Evolutionary conservation across 2,797 vertebrate genomes (phyloP), one percentile per base, ranked within the genome.

Genomic region (Thripadectes ignobilis): DNA sequence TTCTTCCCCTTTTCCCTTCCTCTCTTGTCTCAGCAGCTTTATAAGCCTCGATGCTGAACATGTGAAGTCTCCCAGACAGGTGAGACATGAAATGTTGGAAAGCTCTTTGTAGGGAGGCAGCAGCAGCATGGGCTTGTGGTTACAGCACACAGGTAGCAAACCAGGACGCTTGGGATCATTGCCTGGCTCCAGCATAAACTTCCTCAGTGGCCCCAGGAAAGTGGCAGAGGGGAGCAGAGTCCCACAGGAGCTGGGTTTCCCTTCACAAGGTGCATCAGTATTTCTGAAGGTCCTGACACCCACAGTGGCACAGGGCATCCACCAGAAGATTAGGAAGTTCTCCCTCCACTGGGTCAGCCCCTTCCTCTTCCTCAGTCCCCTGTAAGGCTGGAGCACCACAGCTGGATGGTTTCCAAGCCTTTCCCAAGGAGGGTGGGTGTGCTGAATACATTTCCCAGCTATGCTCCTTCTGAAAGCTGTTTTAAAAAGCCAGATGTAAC

Each of bases 21-120:
- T 89, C 78, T 72, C 66, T 43, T 95, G 69, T n/a, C 94, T 84
- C 89, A 41, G 24, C n/a, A 92, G 79, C 79, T 90, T 88, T 81
- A 66, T 41, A 89, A 96, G 76, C 73, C 87, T 80, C 5, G 0
- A 3, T 32, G 66, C 66, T 46, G 62, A 71, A 75, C 0, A 19
- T 92, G 87, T 88, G 91, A 93, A 90, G 79, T 75, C 76, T 88
- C 88, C 59, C 67, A 30, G 52, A 43, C 85, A 96, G 94, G 89
- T 93, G 83, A 93, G 82, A 89, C 86, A 90, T 92, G 91, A 96
- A 93, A 68, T 2, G 3, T 17, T 19, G 1, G 3, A 63, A 74
- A 68, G 21, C 69, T 73, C 7, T 0, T 36, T 59, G 61, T 62
- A 81, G 82, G 61, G 54, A 84, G 66, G 85, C 17, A 26, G 89